Evolutionary conservation across 2,113 vertebrate genomes (phyloP).

Genomic region (Micronisus gabar): DNA sequence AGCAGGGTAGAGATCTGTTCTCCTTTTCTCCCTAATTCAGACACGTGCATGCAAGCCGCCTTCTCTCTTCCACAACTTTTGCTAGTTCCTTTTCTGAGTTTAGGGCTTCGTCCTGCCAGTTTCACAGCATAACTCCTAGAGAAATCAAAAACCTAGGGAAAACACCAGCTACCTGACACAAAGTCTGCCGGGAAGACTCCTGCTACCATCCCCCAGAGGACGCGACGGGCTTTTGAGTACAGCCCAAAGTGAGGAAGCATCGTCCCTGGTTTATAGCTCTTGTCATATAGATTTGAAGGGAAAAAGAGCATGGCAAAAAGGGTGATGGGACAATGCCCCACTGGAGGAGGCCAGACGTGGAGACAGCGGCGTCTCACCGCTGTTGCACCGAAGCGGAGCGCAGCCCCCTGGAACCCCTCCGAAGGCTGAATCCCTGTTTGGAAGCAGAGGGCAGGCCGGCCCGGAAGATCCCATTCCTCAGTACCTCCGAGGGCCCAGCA

Average conservation of each 20-base stretch:
- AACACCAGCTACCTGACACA: neutral
- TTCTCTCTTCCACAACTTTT: neutral
- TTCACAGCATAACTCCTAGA: neutral
- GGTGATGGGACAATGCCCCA: neutral
- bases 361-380: neutral
- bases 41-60: accelerated
- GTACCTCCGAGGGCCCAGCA: neutral
- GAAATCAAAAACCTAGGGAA: neutral
- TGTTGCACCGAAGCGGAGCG: neutral
- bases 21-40: neutral
- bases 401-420: neutral
- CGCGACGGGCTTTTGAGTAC: neutral
- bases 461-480: neutral
- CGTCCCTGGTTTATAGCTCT: accelerated
- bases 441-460: neutral
- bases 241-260: neutral
- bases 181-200: neutral
- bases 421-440: neutral
- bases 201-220: too few relatives aligned
- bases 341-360: neutral
- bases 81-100: neutral
- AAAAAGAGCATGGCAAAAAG: neutral
- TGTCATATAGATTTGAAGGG: neutral
- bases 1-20: neutral
- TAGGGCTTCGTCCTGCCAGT: neutral